Percentiles rank a stretch among this genome's conserved stretches.
phyloP scores from a whole-genome alignment of 2,888 invertebrate genomes.

The Liodrosophila aerea region DNA sequence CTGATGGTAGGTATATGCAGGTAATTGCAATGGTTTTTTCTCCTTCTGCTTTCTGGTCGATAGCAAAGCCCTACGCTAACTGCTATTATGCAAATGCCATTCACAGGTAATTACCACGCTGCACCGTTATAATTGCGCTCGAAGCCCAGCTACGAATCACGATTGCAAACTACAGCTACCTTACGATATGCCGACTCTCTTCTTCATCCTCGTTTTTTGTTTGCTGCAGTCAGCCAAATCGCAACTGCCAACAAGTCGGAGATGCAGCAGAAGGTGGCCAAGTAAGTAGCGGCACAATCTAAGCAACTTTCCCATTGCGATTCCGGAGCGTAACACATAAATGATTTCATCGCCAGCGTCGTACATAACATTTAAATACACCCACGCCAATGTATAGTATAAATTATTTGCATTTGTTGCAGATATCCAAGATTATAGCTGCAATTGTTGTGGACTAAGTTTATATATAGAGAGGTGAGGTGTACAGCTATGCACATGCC shows the following conservation, averaged over 20 bases:
- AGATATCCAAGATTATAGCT: neutral
- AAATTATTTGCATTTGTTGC: too few relatives aligned
- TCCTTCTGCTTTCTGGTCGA: neutral
- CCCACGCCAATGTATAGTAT: neutral
- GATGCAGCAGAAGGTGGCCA: constrained; percentile 33
- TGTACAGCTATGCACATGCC: too few relatives aligned
- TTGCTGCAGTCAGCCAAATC: constrained; percentile 43
- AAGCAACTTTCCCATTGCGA: constrained; percentile 56
- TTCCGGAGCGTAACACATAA: constrained; percentile 4
- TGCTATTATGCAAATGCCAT: constrained; percentile 79
- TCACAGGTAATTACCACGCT: constrained; percentile 79
- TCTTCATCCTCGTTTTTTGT: constrained; percentile 7
- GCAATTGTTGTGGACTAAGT: neutral
- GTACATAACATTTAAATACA: neutral
- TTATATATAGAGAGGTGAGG: neutral
- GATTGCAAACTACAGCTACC: constrained; percentile 58
- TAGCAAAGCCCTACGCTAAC: constrained; percentile 18
- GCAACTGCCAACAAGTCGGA: constrained; percentile 62
- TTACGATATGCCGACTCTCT: neutral
- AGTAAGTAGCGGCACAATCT: constrained; percentile 32
- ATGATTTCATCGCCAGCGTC: too few relatives aligned
- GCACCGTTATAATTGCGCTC: constrained; percentile 80
- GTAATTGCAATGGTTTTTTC: constrained; percentile 60
- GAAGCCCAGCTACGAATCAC: constrained; percentile 79
- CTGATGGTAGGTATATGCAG: constrained; percentile 35